Evolutionary conservation across 1,140 invertebrate species (phyloP).

Genomic region (Drosophila teissieri): DNA sequence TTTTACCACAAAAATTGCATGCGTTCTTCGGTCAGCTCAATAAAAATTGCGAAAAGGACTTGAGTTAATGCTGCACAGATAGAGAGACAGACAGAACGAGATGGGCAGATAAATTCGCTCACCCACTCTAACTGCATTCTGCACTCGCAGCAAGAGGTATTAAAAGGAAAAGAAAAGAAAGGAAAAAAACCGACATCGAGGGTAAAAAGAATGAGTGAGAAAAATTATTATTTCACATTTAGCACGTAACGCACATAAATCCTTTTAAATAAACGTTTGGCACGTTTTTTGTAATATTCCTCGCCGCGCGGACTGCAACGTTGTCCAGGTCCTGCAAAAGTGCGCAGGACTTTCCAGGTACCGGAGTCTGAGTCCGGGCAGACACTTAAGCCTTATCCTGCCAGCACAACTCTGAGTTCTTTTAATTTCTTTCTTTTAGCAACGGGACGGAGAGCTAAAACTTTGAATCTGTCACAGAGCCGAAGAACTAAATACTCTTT

Average conservation of each 20-base stretch:
- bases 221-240: conserved; percentile 83
- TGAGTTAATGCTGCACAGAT: conserved; percentile 64
- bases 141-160: conserved; percentile 44
- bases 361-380: conserved; percentile 27
- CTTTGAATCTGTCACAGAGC: background rate
- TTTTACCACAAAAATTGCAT: conserved; percentile 73
- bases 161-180: background rate
- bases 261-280: conserved; percentile 83
- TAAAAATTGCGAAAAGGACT: conserved; percentile 74
- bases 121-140: conserved; percentile 46
- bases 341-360: conserved; percentile 24
- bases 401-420: conserved; percentile 26
- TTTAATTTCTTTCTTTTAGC: conserved; percentile 48
- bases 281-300: conserved; percentile 83
- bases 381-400: conserved; percentile 60
- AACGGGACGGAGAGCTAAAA: conserved; percentile 12
- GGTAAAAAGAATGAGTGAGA: conserved; percentile 52
- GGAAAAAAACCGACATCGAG: background rate
- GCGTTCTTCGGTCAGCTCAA: conserved; percentile 69
- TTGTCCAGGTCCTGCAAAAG: conserved; percentile 20
- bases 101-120: background rate
- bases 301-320: conserved; percentile 25
- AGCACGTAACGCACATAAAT: conserved; percentile 83
- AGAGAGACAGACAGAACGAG: background rate
- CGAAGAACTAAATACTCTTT: conserved; percentile 18